Evolutionary conservation across 2,888 invertebrate genomes (phyloP).

Genomic region (Brachyptera risi): DNA sequence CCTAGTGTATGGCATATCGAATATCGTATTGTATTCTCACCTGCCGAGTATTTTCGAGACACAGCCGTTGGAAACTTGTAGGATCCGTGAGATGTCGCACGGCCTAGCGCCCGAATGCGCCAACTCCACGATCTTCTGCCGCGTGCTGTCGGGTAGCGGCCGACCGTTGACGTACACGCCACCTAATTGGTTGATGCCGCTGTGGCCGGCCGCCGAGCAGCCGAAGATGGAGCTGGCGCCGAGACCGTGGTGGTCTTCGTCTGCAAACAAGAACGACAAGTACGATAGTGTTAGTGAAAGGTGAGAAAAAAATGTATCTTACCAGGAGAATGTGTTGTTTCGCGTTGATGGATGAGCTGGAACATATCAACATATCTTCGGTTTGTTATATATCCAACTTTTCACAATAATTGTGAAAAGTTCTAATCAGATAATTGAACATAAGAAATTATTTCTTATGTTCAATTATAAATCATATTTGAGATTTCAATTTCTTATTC

Average conservation of each 20-base stretch:
- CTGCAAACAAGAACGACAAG: not conserved
- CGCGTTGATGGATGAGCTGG: no score
- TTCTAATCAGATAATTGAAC: no score
- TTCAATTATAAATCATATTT: no score
- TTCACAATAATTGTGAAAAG: no score
- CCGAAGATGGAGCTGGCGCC: slow-evolving; percentile 34
- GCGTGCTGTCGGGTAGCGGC: slow-evolving; percentile 94
- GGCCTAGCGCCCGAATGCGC: slow-evolving; percentile 97
- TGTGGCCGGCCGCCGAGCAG: slow-evolving; percentile 67
- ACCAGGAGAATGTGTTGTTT: no score
- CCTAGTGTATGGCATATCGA: no score
- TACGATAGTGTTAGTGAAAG: no score
- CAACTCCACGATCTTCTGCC: slow-evolving; percentile 98
- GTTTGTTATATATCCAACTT: no score
- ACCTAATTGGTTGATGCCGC: slow-evolving; percentile 98
- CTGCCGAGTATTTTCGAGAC: slow-evolving; percentile 98
- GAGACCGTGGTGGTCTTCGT: slow-evolving; percentile 24
- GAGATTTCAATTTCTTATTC: no score
- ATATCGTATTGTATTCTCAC: slow-evolving; percentile 56
- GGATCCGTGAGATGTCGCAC: slow-evolving; percentile 96
- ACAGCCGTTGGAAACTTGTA: slow-evolving; percentile 99
- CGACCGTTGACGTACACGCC: slow-evolving; percentile 99
- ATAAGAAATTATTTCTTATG: no score
- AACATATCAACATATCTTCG: no score
- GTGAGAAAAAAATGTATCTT: no score